phyloP scores from a whole-genome alignment of 2,888 invertebrate genomes.

The Cordilura impudica region DNA sequence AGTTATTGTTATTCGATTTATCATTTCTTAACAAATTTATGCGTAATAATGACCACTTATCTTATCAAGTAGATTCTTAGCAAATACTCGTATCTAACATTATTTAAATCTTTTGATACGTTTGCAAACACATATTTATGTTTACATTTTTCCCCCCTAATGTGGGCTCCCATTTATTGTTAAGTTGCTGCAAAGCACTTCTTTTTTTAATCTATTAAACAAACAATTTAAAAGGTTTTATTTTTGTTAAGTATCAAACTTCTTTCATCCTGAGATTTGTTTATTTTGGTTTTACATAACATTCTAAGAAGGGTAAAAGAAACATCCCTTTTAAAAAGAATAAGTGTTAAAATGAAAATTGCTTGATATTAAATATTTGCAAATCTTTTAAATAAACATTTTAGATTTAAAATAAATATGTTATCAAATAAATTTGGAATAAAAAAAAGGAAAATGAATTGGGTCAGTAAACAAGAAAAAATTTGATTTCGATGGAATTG shows the following conservation, averaged over 20 bases:
- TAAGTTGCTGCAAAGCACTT: slow-evolving; percentile 66
- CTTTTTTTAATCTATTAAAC: slow-evolving; percentile 67
- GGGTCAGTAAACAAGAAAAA: not conserved
- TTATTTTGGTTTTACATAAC: slow-evolving; percentile 30
- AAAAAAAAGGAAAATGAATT: not conserved
- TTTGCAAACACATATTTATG: not conserved
- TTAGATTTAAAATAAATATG: not conserved
- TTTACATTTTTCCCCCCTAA: not conserved
- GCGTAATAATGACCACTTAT: not conserved
- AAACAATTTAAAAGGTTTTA: slow-evolving; percentile 69
- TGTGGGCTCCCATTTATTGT: not conserved
- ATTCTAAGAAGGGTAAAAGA: not conserved
- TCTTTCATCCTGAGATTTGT: slow-evolving; percentile 27
- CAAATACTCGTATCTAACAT: not conserved
- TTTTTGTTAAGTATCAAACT: not conserved
- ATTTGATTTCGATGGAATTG: slow-evolving; percentile 12
- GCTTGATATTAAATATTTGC: slow-evolving; percentile 25
- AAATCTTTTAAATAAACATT: slow-evolving; percentile 53
- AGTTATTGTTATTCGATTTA: not conserved
- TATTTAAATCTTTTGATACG: not conserved
- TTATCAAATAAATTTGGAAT: slow-evolving; percentile 1
- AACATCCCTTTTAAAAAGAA: not conserved
- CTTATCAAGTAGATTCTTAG: not conserved
- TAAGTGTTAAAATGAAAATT: slow-evolving; percentile 10
- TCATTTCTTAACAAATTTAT: not conserved